Conservation (phyloP, 2,888 invertebrate genomes). For the Nysson spinosus region DNA sequence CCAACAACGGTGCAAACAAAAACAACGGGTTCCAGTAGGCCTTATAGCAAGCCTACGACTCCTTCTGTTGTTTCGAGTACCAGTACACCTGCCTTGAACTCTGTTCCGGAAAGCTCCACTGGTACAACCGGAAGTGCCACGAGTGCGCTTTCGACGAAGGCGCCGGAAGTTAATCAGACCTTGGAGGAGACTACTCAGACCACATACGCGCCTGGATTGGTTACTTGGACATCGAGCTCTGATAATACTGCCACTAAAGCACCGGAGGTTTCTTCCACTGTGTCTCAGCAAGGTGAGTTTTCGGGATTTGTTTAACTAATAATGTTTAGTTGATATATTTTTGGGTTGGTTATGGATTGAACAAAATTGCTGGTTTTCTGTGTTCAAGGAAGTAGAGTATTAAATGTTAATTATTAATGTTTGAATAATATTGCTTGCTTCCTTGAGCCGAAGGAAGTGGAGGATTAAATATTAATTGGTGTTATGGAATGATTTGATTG, state of each 20-base stretch:
- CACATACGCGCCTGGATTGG: slow-evolving; percentile 73
- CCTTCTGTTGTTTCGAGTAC: slow-evolving; percentile 7
- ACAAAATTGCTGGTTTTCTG: background rate
- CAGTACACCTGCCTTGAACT: slow-evolving; percentile 20
- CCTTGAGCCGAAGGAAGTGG: too few species aligned
- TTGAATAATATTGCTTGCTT: too few species aligned
- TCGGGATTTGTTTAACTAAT: background rate
- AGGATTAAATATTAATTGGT: too few species aligned
- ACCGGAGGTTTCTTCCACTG: slow-evolving; percentile 58
- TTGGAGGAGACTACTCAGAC: slow-evolving; percentile 57
- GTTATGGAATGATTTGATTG: too few species aligned
- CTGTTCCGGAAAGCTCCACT: background rate
- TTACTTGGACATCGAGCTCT: slow-evolving; percentile 79
- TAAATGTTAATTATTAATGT: too few species aligned
- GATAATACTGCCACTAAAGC: slow-evolving; percentile 70
- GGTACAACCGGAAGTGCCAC: slow-evolving; percentile 53
- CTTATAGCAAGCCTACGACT: background rate
- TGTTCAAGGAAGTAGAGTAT: too few species aligned
- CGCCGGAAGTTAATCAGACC: slow-evolving; percentile 50
- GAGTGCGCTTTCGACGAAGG: slow-evolving; percentile 47
- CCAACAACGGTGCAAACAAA: slow-evolving; percentile 46
- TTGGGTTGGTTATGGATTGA: too few species aligned
- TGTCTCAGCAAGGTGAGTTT: slow-evolving; percentile 42
- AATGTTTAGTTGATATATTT: background rate
- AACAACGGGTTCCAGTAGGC: slow-evolving; percentile 11